phyloP scores from a whole-genome alignment of 2,888 invertebrate species.

The Cepaea hortensis region DNA sequence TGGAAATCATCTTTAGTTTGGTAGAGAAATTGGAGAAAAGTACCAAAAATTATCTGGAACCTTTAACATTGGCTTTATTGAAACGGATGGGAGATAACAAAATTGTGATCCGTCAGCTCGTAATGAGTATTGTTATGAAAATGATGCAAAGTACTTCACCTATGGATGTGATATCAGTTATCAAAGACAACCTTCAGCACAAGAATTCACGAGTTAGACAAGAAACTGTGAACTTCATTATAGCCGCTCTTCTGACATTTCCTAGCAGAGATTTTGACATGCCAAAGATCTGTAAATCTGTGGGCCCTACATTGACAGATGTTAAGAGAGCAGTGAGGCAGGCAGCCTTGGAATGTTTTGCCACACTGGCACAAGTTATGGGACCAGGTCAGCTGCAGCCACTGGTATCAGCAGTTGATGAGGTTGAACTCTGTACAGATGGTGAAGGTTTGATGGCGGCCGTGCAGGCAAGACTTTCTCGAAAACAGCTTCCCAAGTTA shows the following conservation, averaged over 20 bases:
- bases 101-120: constrained; percentile 78
- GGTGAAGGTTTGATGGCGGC: constrained; percentile 80
- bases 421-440: constrained; percentile 74
- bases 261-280: constrained; percentile 86
- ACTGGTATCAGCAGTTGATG: constrained; percentile 78
- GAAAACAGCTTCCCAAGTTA: constrained; percentile 84
- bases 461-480: constrained; percentile 85
- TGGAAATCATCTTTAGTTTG: constrained; percentile 77
- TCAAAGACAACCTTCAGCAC: constrained; percentile 78
- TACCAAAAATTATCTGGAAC: constrained; percentile 77
- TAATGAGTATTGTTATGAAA: constrained; percentile 78
- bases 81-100: constrained; percentile 78
- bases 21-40: constrained; percentile 76
- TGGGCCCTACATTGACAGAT: constrained; percentile 79
- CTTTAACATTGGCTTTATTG: constrained; percentile 77
- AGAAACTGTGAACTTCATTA: constrained; percentile 85
- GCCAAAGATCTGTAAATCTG: constrained; percentile 75
- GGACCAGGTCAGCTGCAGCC: constrained; percentile 80
- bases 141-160: constrained; percentile 79
- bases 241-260: constrained; percentile 86
- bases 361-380: constrained; percentile 85
- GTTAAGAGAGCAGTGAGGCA: constrained; percentile 86
- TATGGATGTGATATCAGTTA: constrained; percentile 78
- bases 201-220: constrained; percentile 82
- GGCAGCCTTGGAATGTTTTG: constrained; percentile 87